Evolutionary conservation across 2,797 vertebrate genomes (phyloP), one percentile per base, ranked within the genome.

Genomic region (Cottoperca gobio): DNA sequence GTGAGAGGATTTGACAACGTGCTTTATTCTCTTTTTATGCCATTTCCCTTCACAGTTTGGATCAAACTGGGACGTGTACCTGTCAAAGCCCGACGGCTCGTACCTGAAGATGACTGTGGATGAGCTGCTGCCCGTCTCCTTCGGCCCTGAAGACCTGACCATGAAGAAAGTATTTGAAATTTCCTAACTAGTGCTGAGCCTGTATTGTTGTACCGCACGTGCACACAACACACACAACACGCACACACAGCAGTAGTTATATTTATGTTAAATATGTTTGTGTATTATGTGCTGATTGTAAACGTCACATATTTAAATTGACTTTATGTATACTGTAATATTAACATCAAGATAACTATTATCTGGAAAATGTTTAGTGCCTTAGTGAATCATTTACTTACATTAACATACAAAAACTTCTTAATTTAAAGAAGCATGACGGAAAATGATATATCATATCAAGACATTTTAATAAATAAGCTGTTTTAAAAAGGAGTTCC

Each of bases 51-150:
- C 69, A 11, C 82, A 99, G 97, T 99, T 99, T 14, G 97, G 97
- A 8, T 71, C 72, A 0, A 82, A 93, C 14, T 98, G 96, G 97
- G 93, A 94, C 0, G 87, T 98, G 66, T 96, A 95, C 84, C 83
- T 98, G 88, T 91, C 97, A 45, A 98, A 97, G 78, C 67, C 94
- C 0, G 96, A 97, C 0, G 95, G 96, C 4, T 90, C 95, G 0
- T 95, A 95, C 1, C 6, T 86, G 0, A 84, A 93, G 75, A 96
- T 85, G 92, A 95, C 86, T 0, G 92, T 98, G 45, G 90, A 92
- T 0, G 94, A 97, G 57, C 91, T 99, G 43, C 94, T 99, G 64
- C 97, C 98, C 0, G 16, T 57, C 49, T 97, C 97, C 21, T 99
- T 99, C 0, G 96, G 96, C n/a, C 97, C 97, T 0, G 91, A 97